phyloP scores from a whole-genome alignment of 2,113 vertebrate genomes.

The Osmerus eperlanus region DNA sequence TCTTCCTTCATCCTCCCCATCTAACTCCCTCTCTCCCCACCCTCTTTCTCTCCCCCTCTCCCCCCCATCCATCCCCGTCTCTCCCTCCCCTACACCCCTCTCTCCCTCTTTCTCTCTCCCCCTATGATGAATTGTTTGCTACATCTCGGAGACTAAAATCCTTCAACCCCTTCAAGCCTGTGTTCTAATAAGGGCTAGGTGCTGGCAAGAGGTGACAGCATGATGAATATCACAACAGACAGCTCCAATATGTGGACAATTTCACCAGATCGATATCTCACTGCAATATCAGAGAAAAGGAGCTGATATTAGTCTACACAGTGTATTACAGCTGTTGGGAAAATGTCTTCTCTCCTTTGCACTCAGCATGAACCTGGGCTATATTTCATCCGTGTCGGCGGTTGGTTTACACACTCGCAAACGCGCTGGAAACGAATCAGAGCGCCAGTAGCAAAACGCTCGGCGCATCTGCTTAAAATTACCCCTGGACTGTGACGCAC shows the following conservation, averaged over 20 bases:
- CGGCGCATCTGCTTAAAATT: slow-evolving; percentile 82
- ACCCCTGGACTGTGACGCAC: slow-evolving; percentile 65
- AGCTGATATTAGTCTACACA: slow-evolving; percentile 99
- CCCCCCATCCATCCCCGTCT: slow-evolving; percentile 21
- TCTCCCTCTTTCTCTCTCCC: slow-evolving; percentile 24
- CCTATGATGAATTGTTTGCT: slow-evolving; percentile 90
- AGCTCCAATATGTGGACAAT: slow-evolving; percentile 99
- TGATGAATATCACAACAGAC: slow-evolving; percentile 99
- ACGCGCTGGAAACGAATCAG: slow-evolving; percentile 86
- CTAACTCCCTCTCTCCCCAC: neutral
- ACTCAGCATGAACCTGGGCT: slow-evolving; percentile 90
- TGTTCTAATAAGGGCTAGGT: slow-evolving; percentile 98
- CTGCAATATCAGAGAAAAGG: slow-evolving; percentile 98
- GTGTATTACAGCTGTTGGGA: slow-evolving; percentile 98
- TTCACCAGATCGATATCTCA: slow-evolving; percentile 99
- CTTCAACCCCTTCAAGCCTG: slow-evolving; percentile 88
- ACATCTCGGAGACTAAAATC: slow-evolving; percentile 90
- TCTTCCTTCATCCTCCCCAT: neutral
- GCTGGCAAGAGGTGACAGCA: slow-evolving; percentile 93
- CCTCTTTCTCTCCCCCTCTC: neutral
- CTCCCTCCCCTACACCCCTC: slow-evolving; percentile 44
- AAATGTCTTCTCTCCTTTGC: slow-evolving; percentile 92
- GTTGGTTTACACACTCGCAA: slow-evolving; percentile 80
- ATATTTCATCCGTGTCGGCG: slow-evolving; percentile 90
- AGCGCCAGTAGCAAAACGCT: slow-evolving; percentile 60